A percentile compares a stretch with the other conserved stretches of the same genome.
These are phyloP conservation scores for Dasyornis broadbenti DNA, from an alignment of 2,113 vertebrate genomes.

Conservation along the genomic window DNA sequence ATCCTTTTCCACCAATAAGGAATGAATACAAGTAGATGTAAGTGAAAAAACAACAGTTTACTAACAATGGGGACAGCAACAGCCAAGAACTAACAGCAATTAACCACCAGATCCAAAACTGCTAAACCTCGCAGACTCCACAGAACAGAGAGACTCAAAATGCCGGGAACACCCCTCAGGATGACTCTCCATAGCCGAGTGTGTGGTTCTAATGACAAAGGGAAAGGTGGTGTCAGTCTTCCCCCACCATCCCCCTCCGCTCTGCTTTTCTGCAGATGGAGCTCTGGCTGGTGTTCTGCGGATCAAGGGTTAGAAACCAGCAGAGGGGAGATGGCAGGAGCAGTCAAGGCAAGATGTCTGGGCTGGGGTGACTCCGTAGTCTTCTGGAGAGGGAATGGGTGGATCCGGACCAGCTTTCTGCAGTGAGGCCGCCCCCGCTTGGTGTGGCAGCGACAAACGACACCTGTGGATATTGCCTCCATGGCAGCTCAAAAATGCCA, in stretches of 20 bases:
- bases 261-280: not conserved
- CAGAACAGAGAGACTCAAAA: not conserved
- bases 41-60: not conserved
- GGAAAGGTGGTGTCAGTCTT: not conserved
- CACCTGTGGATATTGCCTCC: not conserved
- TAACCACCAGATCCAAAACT: not conserved
- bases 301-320: no score
- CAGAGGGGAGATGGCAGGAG: not conserved
- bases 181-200: accelerated
- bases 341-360: not conserved
- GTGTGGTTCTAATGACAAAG: accelerated
- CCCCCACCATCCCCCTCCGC: not conserved
- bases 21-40: not conserved
- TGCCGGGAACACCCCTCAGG: no score
- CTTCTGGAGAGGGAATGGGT: no score
- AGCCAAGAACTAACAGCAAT: not conserved
- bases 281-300: accelerated
- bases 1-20: not conserved
- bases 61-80: no score
- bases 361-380: not conserved
- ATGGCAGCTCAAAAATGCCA: not conserved
- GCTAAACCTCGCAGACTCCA: not conserved
- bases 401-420: not conserved
- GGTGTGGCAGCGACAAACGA: accelerated
- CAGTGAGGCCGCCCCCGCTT: accelerated